Percentiles rank a stretch among this genome's conserved stretches.
Conservation (phyloP, 2,113 vertebrate genomes). For the Leiothrix lutea region DNA sequence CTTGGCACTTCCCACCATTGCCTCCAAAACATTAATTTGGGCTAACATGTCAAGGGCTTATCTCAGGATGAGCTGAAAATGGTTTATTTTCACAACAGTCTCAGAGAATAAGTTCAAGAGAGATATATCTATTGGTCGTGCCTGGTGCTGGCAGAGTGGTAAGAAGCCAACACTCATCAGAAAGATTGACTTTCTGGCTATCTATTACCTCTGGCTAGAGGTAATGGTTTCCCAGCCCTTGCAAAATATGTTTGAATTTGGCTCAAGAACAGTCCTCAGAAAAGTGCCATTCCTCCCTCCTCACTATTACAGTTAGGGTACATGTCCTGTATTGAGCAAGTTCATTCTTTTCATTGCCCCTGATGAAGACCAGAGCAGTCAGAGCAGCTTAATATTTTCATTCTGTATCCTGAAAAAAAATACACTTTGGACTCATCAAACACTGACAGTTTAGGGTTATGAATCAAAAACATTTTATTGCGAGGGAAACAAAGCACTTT, state of each 20-base stretch:
- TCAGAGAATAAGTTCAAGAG: background rate
- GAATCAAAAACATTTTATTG: background rate
- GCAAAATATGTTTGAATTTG: background rate
- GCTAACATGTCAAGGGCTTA: background rate
- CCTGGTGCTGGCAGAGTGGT: background rate
- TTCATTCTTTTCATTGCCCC: background rate
- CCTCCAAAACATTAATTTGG: background rate
- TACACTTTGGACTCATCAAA: background rate
- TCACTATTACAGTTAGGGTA: background rate
- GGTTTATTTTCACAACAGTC: background rate
- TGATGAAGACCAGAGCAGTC: background rate
- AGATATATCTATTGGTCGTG: background rate
- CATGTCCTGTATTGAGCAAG: background rate
- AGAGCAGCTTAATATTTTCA: background rate
- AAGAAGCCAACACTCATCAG: background rate
- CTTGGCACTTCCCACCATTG: background rate
- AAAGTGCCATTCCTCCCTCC: background rate
- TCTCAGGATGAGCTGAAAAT: background rate
- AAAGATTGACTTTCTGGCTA: background rate
- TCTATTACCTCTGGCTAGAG: too few relatives aligned
- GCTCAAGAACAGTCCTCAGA: background rate
- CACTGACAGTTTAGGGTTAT: background rate
- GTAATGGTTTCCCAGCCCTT: background rate
- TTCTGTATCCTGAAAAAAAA: background rate
- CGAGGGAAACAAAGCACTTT: background rate